phyloP scores from a whole-genome alignment of 2,113 vertebrate genomes.

The Heterotis niloticus region DNA sequence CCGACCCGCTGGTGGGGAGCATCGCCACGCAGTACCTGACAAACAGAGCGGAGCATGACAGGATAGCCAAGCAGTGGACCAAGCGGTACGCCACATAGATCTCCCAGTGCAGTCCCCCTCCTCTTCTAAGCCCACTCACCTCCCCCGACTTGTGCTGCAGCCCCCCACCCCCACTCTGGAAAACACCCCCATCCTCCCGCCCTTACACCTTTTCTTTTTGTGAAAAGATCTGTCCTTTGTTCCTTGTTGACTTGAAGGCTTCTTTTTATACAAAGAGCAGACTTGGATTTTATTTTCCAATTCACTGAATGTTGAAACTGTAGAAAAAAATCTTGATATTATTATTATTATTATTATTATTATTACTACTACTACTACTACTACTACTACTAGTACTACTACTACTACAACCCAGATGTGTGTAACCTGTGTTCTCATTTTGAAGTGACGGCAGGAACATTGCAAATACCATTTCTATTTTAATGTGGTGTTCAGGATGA shows the following conservation, averaged over 20 bases:
- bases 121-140: slow-evolving; percentile 39
- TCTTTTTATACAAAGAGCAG: slow-evolving; percentile 48
- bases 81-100: slow-evolving; percentile 80
- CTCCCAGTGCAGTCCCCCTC: neutral
- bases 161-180: slow-evolving; percentile 59
- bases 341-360: slow-evolving; percentile 55
- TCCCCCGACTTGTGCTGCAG: slow-evolving; percentile 59
- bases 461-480: slow-evolving; percentile 79
- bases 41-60: slow-evolving; percentile 84
- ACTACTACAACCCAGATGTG: slow-evolving; percentile 60
- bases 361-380: slow-evolving; percentile 8
- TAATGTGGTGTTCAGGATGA: slow-evolving; percentile 66
- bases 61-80: slow-evolving; percentile 85
- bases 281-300: slow-evolving; percentile 68
- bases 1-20: slow-evolving; percentile 76
- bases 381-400: neutral
- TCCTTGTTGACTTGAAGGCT: slow-evolving; percentile 54
- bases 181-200: slow-evolving; percentile 73
- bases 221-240: slow-evolving; percentile 61
- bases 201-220: slow-evolving; percentile 65
- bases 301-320: slow-evolving; percentile 76
- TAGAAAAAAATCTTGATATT: slow-evolving; percentile 77
- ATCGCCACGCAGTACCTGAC: slow-evolving; percentile 84
- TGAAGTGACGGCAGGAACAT: slow-evolving; percentile 65
- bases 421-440: slow-evolving; percentile 55